Base-by-base conservation (phyloP, 1,140 invertebrate genomes). In the Grapholita molesta region DNA sequence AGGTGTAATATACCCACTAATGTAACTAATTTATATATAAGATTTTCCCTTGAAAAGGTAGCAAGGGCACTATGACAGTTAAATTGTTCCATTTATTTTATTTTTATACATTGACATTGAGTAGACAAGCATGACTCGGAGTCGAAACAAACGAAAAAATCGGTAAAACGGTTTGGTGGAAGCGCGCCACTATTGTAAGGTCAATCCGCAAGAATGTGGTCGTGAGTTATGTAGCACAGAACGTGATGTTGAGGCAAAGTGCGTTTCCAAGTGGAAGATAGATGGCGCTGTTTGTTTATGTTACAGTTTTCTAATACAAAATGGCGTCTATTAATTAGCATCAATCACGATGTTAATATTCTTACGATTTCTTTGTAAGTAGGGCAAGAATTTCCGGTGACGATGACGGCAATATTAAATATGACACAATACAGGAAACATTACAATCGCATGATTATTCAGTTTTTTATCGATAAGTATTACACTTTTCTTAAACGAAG, bases 131-230 rank as follows among this genome's bases (percentile, higher is more conserved):
- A 18, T 7, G 28, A 30, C 7, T 30, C 28, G 28, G 28, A 30
- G 28, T n/a, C n/a, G n/a, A n/a, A 6, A 38, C 42, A 6, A 48
- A 18, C 42, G 42, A 28, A 61, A 42, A 55, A 55, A 61, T 28
- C 55, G 55, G 55, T 61, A 61, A 61, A 61, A 32, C 15, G 25
- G 8, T 18, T 6, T 3, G 5, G 0, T 18, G 55, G 28, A 30
- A 61, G 55, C 25, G 25, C 55, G 30, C 12, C 55, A 61, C 55
- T 32, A 61, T 28, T 32, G 15, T 32, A 61, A 61, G 25, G 55
- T 61, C 55, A 30, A 61, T 12, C 55, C 55, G 55, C 55, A 61
- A 61, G 55, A 61, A 61, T 61, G 55, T 61, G 55, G 55, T 57
- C 12, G 53, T 9, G 23, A 57, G 53, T 61, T 61, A 30, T 61